Evolutionary conservation across 2,113 vertebrate genomes (phyloP), one percentile per base, ranked within the genome.

Genomic region (Rhabdornis inornatus): DNA sequence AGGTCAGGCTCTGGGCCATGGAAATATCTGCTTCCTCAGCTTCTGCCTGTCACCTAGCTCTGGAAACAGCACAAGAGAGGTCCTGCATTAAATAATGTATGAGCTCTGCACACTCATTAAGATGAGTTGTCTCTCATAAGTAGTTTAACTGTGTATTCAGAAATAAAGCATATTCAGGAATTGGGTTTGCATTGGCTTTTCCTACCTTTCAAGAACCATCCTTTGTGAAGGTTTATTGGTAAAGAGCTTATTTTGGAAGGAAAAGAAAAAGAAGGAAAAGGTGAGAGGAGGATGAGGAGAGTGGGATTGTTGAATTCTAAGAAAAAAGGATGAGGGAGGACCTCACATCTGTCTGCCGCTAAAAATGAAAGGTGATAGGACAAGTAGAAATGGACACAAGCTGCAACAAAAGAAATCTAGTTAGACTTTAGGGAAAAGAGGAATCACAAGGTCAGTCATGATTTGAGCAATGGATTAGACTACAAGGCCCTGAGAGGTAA

Each of bases 381-480:
- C 44, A 56, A 63, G 18, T 16, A 76, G 63, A 44, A 79, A 40
- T 56, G 49, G 33, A n/a, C 6, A 13, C 16, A 72, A 65, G 22
- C 40, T 3, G 0, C 25, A 65, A 61, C 11, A 37, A 59, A 88
- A 80, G 16, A 80, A 77, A 83, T 53, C 52, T 57, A 18, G 33
- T 39, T 82, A 65, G 9, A 37, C 60, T 72, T 92, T 39, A 63
- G 7, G 5, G 7, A 4, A 12, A 19, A 21, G 31, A 55, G 44
- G 37, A n/a, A 12, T 23, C 27, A n/a, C 23, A 65, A 5, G 20
- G 19, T 20, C 0, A 0, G 11, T 79, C 22, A 13, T 56, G 17
- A 3, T 64, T 47, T 77, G 22, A 78, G 6, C 11, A 12, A 56
- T 2, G 3, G 17, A 20, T 57, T 87, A 16, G 24, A 42, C 53